Evolutionary conservation across 2,797 vertebrate genomes (phyloP).

Genomic region (Miichthys miiuy): DNA sequence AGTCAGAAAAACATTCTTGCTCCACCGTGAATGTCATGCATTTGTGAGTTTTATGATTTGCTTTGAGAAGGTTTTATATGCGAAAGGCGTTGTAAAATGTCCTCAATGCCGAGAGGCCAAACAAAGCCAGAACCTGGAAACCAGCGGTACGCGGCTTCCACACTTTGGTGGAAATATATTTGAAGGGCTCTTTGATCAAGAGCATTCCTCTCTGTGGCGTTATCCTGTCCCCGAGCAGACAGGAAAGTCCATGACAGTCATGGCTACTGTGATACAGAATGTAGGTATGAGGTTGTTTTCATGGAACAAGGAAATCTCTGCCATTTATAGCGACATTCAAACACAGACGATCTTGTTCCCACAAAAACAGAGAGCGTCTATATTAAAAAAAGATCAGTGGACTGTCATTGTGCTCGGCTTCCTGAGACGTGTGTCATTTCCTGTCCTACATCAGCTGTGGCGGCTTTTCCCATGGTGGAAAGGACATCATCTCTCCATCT

Average conservation of each 20-base stretch:
- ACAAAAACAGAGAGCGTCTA: conserved; percentile 66
- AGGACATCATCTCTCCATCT: conserved; percentile 35
- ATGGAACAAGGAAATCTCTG: conserved; percentile 68
- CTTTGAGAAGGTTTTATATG: conserved; percentile 26
- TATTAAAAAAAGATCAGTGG: conserved; percentile 76
- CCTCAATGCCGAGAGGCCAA: conserved; percentile 1
- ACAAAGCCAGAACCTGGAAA: conserved; percentile 16
- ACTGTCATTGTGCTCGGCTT: conserved; percentile 79
- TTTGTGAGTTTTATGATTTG: conserved; percentile 36
- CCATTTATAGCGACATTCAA: conserved; percentile 70
- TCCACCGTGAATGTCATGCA: not conserved
- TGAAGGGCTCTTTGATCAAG: conserved; percentile 31
- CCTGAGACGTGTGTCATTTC: conserved; percentile 76
- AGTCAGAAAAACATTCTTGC: not conserved
- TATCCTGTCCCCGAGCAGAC: conserved; percentile 46
- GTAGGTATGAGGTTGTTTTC: conserved; percentile 70
- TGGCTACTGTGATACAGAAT: conserved; percentile 28
- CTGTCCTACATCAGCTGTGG: conserved; percentile 63
- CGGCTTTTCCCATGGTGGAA: conserved; percentile 66
- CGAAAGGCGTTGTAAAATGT: conserved; percentile 9
- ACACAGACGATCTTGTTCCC: conserved; percentile 70
- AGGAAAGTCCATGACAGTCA: conserved; percentile 41
- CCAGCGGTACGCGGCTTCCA: not conserved
- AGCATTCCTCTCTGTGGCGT: conserved; percentile 45
- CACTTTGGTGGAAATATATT: conserved; percentile 23